A percentile compares a stretch with the other conserved stretches of the same genome.
phyloP scores from a whole-genome alignment of 2,797 vertebrate species.

The Micrastur ruficollis region DNA sequence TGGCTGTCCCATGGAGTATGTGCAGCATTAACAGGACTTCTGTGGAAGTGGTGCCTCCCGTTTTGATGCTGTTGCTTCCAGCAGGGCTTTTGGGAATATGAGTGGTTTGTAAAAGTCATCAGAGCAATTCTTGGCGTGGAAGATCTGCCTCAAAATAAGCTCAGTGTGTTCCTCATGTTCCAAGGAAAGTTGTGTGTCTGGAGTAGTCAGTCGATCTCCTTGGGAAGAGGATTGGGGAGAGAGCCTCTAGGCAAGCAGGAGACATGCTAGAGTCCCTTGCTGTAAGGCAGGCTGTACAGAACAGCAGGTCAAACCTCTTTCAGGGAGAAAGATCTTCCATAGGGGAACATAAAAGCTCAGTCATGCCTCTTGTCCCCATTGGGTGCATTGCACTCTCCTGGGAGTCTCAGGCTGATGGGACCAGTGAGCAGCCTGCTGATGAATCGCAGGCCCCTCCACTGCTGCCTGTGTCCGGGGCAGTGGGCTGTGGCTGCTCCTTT shows the following conservation, averaged over 20 bases:
- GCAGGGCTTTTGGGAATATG: background rate
- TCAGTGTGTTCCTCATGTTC: background rate
- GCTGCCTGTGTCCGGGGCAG: rapidly evolving
- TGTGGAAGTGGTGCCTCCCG: background rate
- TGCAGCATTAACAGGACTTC: background rate
- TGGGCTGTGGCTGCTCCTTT: background rate
- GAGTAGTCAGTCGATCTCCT: rapidly evolving
- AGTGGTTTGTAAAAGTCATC: background rate
- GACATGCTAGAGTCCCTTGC: background rate
- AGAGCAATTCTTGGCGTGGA: background rate
- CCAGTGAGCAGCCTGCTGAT: background rate
- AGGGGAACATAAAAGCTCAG: background rate
- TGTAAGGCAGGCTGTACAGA: background rate
- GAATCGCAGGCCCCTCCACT: background rate
- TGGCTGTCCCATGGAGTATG: background rate
- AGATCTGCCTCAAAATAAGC: background rate
- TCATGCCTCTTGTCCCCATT: background rate
- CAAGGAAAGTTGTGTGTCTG: background rate
- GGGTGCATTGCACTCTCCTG: background rate
- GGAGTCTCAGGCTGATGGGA: background rate
- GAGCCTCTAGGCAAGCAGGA: background rate
- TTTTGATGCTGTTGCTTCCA: background rate
- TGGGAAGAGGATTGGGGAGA: background rate
- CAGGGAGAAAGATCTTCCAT: background rate
- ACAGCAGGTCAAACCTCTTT: background rate